Percentiles rank a stretch among this genome's conserved stretches.
Evolutionary conservation across 2,797 vertebrate species (phyloP).

Genomic region (Bovichtus diacanthus): DNA sequence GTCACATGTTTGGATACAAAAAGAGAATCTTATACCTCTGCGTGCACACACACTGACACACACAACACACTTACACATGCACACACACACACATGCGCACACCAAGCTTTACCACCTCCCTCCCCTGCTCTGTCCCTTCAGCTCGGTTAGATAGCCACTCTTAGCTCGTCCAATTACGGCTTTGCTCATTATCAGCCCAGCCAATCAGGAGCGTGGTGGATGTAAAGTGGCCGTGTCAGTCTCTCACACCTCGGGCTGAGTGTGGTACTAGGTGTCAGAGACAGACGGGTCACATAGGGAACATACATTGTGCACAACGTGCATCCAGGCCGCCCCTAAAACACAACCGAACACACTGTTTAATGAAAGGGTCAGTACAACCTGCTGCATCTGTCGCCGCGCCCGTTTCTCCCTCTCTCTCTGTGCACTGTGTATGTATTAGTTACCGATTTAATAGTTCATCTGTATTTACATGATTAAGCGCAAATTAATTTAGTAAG

Average conservation of each 20-base stretch:
- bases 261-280: constrained; percentile 72
- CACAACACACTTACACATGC: constrained; percentile 31
- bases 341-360: neutral
- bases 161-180: constrained; percentile 65
- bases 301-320: constrained; percentile 3
- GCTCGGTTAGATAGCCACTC: constrained; percentile 77
- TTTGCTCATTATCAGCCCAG: constrained; percentile 62
- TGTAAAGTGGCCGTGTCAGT: constrained; percentile 81
- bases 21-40: constrained; percentile 75
- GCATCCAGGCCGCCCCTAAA: neutral
- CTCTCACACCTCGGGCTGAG: constrained; percentile 76
- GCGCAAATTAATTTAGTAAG: neutral
- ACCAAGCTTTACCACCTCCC: constrained; percentile 40
- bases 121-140: constrained; percentile 59
- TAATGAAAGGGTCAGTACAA: too few species aligned
- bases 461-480: neutral
- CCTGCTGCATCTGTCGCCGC: too few species aligned
- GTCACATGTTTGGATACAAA: constrained; percentile 83
- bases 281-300: constrained; percentile 44
- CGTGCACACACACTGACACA: constrained; percentile 41
- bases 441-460: too few species aligned
- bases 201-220: constrained; percentile 70
- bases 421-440: neutral
- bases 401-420: too few species aligned
- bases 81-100: constrained; percentile 21